Conservation (phyloP, 2,113 vertebrate genomes). For the Chelonoidis abingdonii region DNA sequence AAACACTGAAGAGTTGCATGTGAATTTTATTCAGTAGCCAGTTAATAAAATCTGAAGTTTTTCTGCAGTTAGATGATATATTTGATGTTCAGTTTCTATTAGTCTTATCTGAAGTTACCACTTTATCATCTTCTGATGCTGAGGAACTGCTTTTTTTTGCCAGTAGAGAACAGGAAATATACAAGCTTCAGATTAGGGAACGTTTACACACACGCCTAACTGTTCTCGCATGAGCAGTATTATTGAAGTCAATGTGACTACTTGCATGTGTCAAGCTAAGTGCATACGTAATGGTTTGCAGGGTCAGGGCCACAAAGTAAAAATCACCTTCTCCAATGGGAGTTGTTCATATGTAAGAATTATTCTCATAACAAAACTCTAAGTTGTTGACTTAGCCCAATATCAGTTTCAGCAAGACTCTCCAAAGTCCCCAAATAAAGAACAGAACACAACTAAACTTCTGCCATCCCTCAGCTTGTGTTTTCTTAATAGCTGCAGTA, state of each 20-base stretch:
- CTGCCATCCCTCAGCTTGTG: not conserved
- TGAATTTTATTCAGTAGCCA: not conserved
- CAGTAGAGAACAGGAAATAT: not conserved
- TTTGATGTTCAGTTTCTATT: not conserved
- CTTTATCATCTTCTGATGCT: not conserved
- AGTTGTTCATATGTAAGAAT: not conserved
- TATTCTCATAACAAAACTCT: rapidly evolving
- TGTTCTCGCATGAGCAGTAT: not conserved
- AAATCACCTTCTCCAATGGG: not conserved
- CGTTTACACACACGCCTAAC: not conserved
- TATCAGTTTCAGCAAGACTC: not conserved
- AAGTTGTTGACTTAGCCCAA: not conserved
- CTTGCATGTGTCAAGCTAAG: not conserved
- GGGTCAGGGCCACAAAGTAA: not conserved
- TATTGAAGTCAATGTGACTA: not conserved
- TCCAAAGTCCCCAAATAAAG: not conserved
- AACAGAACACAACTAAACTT: not conserved
- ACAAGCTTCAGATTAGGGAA: not conserved
- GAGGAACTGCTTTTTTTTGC: not conserved
- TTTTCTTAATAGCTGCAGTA: not conserved
- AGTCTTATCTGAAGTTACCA: not conserved
- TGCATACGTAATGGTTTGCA: rapidly evolving
- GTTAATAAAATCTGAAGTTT: not conserved
- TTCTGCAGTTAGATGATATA: not conserved
- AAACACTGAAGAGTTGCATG: not conserved